phyloP scores from a whole-genome alignment of 1,140 invertebrate genomes.

The Zophobas atratus region DNA sequence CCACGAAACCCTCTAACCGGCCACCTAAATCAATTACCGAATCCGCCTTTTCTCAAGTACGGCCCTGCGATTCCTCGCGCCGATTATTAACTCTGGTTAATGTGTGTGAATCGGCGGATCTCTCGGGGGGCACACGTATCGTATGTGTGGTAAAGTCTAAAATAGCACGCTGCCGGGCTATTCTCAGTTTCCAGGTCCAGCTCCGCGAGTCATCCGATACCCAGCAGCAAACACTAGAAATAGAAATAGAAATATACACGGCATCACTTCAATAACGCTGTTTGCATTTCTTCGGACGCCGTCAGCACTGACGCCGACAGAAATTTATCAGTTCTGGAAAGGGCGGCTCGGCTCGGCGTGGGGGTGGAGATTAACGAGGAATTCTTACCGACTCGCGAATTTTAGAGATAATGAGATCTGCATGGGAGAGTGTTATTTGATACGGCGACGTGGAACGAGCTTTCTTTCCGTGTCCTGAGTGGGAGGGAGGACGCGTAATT shows the following conservation, averaged over 20 bases:
- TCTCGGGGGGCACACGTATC: slow-evolving; percentile 26
- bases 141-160: slow-evolving; percentile 51
- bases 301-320: slow-evolving; percentile 29
- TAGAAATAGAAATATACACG: slow-evolving; percentile 50
- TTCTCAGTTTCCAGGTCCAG: slow-evolving; percentile 57
- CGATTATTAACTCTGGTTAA: slow-evolving; percentile 20
- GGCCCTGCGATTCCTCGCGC: neutral
- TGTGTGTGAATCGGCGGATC: slow-evolving; percentile 29
- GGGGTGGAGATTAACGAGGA: neutral
- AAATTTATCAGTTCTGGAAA: slow-evolving; percentile 17
- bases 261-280: slow-evolving; percentile 12
- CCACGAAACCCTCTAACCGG: too few relatives aligned
- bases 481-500: too few relatives aligned
- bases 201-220: slow-evolving; percentile 46
- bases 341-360: neutral
- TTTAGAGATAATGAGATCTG: too few relatives aligned
- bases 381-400: too few relatives aligned
- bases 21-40: too few relatives aligned
- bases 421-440: too few relatives aligned
- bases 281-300: slow-evolving; percentile 14
- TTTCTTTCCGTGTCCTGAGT: too few relatives aligned
- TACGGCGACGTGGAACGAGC: too few relatives aligned
- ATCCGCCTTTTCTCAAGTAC: neutral
- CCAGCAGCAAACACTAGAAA: slow-evolving; percentile 47
- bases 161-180: slow-evolving; percentile 54